phyloP scores from a whole-genome alignment of 2,113 vertebrate genomes.

The Calcarius ornatus region DNA sequence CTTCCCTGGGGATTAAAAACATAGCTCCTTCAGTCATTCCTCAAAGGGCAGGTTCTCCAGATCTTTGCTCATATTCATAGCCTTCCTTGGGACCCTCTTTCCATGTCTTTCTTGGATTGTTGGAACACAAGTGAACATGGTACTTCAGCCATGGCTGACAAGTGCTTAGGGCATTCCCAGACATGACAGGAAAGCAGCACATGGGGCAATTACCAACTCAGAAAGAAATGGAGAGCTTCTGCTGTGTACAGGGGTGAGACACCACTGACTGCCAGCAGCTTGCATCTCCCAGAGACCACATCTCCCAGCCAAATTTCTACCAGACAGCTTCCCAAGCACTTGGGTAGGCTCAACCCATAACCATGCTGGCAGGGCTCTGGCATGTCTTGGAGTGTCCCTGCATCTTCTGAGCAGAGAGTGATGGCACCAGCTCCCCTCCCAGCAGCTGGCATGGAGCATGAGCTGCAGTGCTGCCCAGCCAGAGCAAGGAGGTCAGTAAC shows the following conservation, averaged over 20 bases:
- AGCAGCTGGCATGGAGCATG: fast-evolving
- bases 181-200: neutral
- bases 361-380: neutral
- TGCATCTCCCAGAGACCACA: neutral
- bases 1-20: neutral
- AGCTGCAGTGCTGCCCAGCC: neutral
- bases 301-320: neutral
- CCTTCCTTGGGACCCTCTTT: neutral
- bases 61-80: neutral
- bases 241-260: neutral
- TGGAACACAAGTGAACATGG: neutral
- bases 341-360: neutral
- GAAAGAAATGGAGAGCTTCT: neutral
- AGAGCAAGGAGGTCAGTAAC: neutral
- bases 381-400: neutral
- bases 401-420: neutral
- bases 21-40: neutral
- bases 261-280: neutral
- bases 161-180: neutral
- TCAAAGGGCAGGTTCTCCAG: neutral
- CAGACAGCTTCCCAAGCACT: neutral
- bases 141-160: neutral
- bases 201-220: neutral
- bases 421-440: neutral
- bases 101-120: neutral